A percentile compares a stretch with the other conserved stretches of the same genome.
These are phyloP conservation scores for Drosophila niveifrons DNA, from an alignment of 2,888 invertebrate genomes.

Conservation along the genomic window DNA sequence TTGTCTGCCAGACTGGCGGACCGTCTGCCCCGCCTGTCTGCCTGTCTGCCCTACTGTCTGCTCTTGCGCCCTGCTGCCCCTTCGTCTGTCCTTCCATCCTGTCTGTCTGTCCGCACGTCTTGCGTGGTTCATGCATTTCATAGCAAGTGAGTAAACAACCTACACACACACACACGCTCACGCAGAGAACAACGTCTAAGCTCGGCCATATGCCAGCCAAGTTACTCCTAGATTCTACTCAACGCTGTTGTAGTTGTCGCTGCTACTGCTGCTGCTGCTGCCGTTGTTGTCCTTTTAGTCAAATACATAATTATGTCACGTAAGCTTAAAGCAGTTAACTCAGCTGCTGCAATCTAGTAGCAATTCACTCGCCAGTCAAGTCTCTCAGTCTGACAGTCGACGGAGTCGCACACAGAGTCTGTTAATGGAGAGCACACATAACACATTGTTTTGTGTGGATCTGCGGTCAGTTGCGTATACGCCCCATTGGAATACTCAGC, in stretches of 20 bases:
- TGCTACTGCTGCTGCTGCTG: not conserved
- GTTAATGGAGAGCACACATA: constrained; percentile 69
- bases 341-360: constrained; percentile 80
- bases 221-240: constrained; percentile 15
- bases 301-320: constrained; percentile 82
- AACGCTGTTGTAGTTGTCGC: not conserved
- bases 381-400: constrained; percentile 50
- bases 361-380: constrained; percentile 68
- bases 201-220: constrained; percentile 67
- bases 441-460: constrained; percentile 59
- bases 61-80: not conserved
- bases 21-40: constrained; percentile 30
- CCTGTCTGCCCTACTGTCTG: constrained; percentile 23
- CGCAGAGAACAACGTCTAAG: constrained; percentile 28
- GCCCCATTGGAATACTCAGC: constrained; percentile 55
- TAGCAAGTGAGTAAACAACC: constrained; percentile 75
- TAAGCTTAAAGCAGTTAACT: constrained; percentile 82
- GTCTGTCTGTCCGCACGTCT: constrained; percentile 72
- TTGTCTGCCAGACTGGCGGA: constrained; percentile 52
- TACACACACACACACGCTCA: constrained; percentile 33
- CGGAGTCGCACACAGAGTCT: constrained; percentile 46
- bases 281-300: constrained; percentile 66
- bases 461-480: constrained; percentile 61
- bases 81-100: constrained; percentile 13
- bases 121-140: constrained; percentile 79